Conservation (phyloP, 2,797 vertebrate genomes). For the Artibeus lituratus region DNA sequence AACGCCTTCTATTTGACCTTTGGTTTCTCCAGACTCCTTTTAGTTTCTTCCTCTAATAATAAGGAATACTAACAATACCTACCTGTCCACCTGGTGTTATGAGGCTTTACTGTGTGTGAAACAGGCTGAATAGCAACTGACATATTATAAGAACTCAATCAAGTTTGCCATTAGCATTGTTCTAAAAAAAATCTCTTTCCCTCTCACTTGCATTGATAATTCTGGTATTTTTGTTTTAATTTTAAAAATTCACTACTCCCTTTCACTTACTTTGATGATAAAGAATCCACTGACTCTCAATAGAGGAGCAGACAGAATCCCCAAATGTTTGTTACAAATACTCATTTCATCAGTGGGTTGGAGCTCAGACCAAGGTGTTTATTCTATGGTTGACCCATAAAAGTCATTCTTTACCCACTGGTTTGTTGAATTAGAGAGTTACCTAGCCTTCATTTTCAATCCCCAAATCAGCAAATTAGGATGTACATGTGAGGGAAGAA, state of each 20-base stretch:
- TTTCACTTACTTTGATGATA: not conserved
- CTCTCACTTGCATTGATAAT: not conserved
- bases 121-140: not conserved
- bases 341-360: not conserved
- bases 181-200: not conserved
- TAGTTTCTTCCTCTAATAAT: not conserved
- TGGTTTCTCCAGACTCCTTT: not conserved
- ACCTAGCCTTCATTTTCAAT: not conserved
- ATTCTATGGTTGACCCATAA: not conserved
- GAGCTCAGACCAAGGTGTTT: not conserved
- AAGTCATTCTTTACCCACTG: not conserved
- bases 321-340: not conserved
- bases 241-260: not conserved
- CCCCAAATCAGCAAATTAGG: not conserved
- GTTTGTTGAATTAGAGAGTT: not conserved
- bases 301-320: not conserved
- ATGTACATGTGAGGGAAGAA: not conserved
- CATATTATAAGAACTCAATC: not conserved
- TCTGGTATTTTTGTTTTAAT: not conserved
- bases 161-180: not conserved
- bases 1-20: not conserved
- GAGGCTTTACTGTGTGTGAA: not conserved
- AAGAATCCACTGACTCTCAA: not conserved
- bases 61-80: not conserved
- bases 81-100: not conserved